Percentiles rank a stretch among this genome's conserved stretches.
Evolutionary conservation across 1,140 invertebrate genomes (phyloP).

Genomic region (Danaus melanippus): DNA sequence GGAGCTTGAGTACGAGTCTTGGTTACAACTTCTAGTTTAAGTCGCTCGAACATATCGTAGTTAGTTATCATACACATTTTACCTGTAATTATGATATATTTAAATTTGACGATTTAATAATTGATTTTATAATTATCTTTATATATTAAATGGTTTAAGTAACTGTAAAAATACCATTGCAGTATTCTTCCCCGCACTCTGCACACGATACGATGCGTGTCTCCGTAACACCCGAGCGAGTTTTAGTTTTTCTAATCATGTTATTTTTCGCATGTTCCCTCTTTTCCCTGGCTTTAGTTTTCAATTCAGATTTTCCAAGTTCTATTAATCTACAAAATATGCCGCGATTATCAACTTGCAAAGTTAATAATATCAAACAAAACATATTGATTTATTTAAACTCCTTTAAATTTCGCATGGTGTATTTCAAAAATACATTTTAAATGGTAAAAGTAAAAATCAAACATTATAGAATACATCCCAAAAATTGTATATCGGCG

Average conservation of each 20-base stretch:
- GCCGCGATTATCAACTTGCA: too few relatives aligned
- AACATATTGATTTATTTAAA: too few relatives aligned
- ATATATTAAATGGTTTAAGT: too few relatives aligned
- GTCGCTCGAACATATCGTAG: constrained; percentile 65
- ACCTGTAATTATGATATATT: constrained; percentile 36
- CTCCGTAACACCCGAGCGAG: constrained; percentile 84
- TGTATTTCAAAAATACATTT: too few relatives aligned
- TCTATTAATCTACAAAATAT: constrained; percentile 77
- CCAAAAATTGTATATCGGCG: too few relatives aligned
- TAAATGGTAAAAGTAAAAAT: not conserved
- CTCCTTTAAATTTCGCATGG: too few relatives aligned
- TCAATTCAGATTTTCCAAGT: constrained; percentile 83
- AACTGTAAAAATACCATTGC: constrained; percentile 71
- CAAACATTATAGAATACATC: not conserved
- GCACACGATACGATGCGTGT: constrained; percentile 80
- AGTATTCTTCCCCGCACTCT: constrained; percentile 90
- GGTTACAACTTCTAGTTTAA: constrained; percentile 57
- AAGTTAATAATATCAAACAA: too few relatives aligned
- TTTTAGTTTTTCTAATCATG: constrained; percentile 82
- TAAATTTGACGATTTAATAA: not conserved
- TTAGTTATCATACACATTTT: constrained; percentile 67
- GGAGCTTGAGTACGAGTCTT: constrained; percentile 43
- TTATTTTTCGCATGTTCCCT: constrained; percentile 74
- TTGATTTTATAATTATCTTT: too few relatives aligned
- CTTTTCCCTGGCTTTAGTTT: constrained; percentile 78